These are phyloP conservation scores for Volucella bombylans DNA, from an alignment of 2,888 invertebrate genomes.

Conservation along the genomic window DNA sequence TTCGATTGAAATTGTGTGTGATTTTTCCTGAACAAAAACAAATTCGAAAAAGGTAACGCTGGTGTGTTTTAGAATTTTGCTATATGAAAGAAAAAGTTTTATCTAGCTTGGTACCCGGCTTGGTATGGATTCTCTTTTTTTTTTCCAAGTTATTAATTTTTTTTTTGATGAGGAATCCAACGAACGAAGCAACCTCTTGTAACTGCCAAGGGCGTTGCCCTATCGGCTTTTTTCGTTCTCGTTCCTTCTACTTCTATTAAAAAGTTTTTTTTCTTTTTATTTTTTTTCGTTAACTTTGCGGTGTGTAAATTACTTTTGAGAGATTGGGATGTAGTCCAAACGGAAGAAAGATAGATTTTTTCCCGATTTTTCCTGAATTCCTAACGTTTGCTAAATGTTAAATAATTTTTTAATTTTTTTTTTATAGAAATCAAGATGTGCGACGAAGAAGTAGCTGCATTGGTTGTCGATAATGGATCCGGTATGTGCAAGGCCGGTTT, in stretches of 20 bases:
- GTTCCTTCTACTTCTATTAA: background rate
- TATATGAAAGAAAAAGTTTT: background rate
- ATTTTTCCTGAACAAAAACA: slow-evolving; percentile 35
- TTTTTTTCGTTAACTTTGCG: slow-evolving; percentile 3
- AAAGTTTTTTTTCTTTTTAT: slow-evolving; percentile 2
- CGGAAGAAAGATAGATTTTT: slow-evolving; percentile 25
- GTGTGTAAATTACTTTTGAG: slow-evolving; percentile 26
- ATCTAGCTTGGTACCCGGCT: slow-evolving; percentile 46
- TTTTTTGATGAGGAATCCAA: background rate
- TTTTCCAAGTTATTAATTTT: background rate
- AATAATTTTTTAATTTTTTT: slow-evolving; percentile 65
- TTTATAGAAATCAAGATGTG: slow-evolving; percentile 87
- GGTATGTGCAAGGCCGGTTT: slow-evolving; percentile 97
- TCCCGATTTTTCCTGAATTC: slow-evolving; percentile 16
- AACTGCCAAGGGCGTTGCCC: slow-evolving; percentile 77
- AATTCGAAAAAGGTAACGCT: slow-evolving; percentile 48
- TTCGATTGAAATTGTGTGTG: slow-evolving; percentile 66
- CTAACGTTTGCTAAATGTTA: slow-evolving; percentile 43
- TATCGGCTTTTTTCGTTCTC: slow-evolving; percentile 52
- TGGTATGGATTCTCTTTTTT: slow-evolving; percentile 18
- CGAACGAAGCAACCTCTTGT: slow-evolving; percentile 40
- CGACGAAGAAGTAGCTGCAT: slow-evolving; percentile 97
- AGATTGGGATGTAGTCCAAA: slow-evolving; percentile 26
- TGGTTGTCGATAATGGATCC: slow-evolving; percentile 95
- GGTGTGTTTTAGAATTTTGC: background rate